Conservation (phyloP, 2,113 vertebrate species). For the Semnopithecus entellus region DNA sequence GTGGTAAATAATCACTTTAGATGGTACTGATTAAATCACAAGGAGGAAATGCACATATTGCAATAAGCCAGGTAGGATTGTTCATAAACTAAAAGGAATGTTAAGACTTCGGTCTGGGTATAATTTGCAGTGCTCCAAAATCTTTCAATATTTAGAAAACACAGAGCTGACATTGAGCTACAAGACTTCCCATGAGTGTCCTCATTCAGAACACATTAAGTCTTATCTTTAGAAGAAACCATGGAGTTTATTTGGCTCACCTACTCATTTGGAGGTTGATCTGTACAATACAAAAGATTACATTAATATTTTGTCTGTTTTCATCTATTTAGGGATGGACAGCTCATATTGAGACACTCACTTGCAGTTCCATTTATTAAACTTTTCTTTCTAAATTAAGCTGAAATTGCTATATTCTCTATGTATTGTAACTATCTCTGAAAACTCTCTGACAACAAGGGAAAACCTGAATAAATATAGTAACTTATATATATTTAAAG, state of each 20-base stretch:
- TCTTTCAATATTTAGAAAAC: neutral
- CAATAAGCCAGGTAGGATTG: neutral
- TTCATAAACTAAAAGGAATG: neutral
- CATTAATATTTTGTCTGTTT: neutral
- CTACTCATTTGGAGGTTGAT: neutral
- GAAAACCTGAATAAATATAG: conserved; percentile 4
- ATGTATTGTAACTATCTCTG: neutral
- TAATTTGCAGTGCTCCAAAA: neutral
- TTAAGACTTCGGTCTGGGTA: neutral
- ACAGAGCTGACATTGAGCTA: neutral
- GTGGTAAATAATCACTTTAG: neutral
- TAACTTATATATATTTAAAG: neutral
- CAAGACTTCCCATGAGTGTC: neutral
- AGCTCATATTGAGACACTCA: neutral
- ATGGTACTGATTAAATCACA: neutral
- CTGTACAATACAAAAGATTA: neutral
- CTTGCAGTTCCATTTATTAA: neutral
- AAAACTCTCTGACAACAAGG: neutral
- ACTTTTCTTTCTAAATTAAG: neutral
- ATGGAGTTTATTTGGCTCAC: neutral
- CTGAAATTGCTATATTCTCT: neutral
- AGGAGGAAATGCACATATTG: neutral
- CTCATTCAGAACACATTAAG: neutral
- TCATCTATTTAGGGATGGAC: neutral
- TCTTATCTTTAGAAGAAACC: neutral